phyloP scores from a whole-genome alignment of 30 jellyfish, hydroid and myxozoan genomes.

The Aurelia coerulea region DNA sequence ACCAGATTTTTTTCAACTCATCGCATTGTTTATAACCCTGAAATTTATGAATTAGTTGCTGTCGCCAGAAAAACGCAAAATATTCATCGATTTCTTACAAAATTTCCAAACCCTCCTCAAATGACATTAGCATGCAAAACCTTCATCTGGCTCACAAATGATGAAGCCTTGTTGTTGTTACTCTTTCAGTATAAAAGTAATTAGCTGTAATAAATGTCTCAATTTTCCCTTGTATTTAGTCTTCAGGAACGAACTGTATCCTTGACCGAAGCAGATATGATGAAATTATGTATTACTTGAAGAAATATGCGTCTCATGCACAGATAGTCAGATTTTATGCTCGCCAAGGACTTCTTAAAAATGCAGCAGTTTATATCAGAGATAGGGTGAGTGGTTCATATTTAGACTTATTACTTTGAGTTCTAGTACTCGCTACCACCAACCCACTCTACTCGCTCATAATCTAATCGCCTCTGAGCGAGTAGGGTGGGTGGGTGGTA shows the following conservation, averaged over 20 bases:
- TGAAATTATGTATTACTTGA: slow-evolving; percentile 76
- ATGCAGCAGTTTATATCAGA: slow-evolving; percentile 77
- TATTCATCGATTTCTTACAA: too few relatives aligned
- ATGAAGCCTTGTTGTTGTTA: too few relatives aligned
- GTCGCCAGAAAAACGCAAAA: too few relatives aligned
- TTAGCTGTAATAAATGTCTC: too few relatives aligned
- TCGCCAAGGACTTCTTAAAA: slow-evolving; percentile 75
- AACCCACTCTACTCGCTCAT: neutral
- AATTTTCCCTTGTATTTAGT: slow-evolving; percentile 3
- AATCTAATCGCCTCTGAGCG: neutral
- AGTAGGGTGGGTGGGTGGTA: neutral
- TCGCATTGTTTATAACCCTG: too few relatives aligned
- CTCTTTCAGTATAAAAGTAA: too few relatives aligned
- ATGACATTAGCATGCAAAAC: too few relatives aligned
- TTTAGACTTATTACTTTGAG: too few relatives aligned
- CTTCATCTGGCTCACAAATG: too few relatives aligned
- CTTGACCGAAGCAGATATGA: slow-evolving; percentile 78
- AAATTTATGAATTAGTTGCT: too few relatives aligned
- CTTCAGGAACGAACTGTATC: slow-evolving; percentile 48
- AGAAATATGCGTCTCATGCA: slow-evolving; percentile 84
- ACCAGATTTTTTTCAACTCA: too few relatives aligned
- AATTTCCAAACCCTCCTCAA: too few relatives aligned
- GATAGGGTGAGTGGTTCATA: slow-evolving; percentile 51
- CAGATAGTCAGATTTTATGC: slow-evolving; percentile 68
- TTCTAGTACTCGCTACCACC: neutral